Base-by-base conservation (phyloP, 2,888 invertebrate species). In the Ochropacha duplaris region DNA sequence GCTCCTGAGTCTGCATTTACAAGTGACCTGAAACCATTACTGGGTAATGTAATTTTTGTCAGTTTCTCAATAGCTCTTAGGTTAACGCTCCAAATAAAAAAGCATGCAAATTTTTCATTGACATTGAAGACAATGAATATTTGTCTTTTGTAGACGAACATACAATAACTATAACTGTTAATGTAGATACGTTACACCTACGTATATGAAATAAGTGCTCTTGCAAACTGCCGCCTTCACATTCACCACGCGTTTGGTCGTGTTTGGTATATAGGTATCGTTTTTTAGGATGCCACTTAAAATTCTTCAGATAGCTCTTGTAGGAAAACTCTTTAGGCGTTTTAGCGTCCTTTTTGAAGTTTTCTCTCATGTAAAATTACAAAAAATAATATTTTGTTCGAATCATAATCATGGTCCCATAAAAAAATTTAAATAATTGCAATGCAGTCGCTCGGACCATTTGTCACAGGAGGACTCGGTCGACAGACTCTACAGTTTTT, bases 11-110 rank as follows among this genome's bases (percentile, higher is more conserved):
- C 19, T 44, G 44, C 44, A 44, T 44, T 44, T 44, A 44, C 44
- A 44, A 44, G 44, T 44, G 44, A 44, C 44, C 44, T 44, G 44
- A 44, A 44, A 44, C 44, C n/a, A 44, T 44, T 44, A n/a, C 19
- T 9, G 44, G 19, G 14, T 44, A 44, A 44, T 44, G 44, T 44
- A 44, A 44, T 44, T 19, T 44, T 44, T 44, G 44, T 44, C 44
- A n/a, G 44, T 44, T 44, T 19, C 44, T 44, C 44, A 44, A 44
- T 44, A 44, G 44, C 44, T 19, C 44, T 44, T 44, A 44, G 44
- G 16, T 44, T 44, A 44, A 9, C 19, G 9, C 19, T 19, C 19
- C 19, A n/a, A 44, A 44, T 44, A 19, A 44, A 44, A 44, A 19
- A 44, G 44, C 44, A 19, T 44, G 44, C 44, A 44, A 44, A 44